Base-by-base conservation (phyloP, 2,113 vertebrate genomes). In the Lophius piscatorius region DNA sequence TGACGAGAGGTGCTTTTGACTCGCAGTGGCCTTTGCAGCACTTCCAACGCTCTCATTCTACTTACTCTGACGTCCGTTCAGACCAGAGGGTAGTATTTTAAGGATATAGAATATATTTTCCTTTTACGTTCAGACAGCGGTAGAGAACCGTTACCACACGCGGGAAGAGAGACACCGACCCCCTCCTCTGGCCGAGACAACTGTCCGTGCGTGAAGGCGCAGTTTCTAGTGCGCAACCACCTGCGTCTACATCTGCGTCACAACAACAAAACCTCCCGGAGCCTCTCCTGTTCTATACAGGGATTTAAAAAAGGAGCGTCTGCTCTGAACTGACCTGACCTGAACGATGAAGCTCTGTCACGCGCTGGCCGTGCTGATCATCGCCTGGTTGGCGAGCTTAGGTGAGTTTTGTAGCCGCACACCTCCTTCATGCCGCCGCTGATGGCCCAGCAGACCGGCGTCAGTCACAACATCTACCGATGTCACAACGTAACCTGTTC, bases 351-450 rank as follows among this genome's bases (percentile, higher is more conserved):
- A 62, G 40, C 38, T 18, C n/a, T 66, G 9, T 24, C 55, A 13
- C 7, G 21, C 48, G 1, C 9, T 48, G 9, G 11, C 35, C 2
- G 35, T 63, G 21, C 47, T 84, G 11, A 9, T 68, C 50, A 4
- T 83, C 47, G 61, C 58, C 56, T 87, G 72, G 44, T 54, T 69
- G 2, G 50, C 72, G 4, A 17, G 80, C 34, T 35, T 85, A 8
- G 91, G 91, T 92, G 64, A 90, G 89, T 86, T 7, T 65, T 42
- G 22, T 4, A 3, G 0, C 5, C 9, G 1, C 18, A 7, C 14
- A 1, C 8, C 8, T 5, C 4, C 14, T 29, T 34, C 2, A 4
- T 33, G 6, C 7, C 13, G 6, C 36, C 23, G 20, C 20, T 14
- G n/a, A n/a, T 40, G 9, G 16, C 18, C 36, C 20, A 2, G 45